These are phyloP conservation scores for Acanthococcus lagerstroemiae DNA, from an alignment of 2,888 invertebrate genomes.

Conservation along the genomic window DNA sequence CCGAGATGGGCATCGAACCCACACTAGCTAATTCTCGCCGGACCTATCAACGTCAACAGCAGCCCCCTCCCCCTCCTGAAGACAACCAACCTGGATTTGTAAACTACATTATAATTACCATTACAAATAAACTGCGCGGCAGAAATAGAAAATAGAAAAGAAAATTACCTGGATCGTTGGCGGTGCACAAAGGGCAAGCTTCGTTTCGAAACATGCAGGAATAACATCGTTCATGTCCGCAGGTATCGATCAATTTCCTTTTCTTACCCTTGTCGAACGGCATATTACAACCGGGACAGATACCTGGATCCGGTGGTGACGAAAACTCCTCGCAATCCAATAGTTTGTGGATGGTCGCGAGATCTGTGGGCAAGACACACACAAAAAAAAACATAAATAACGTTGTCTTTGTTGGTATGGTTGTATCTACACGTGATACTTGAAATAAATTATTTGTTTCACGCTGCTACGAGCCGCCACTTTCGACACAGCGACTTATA, in stretches of 20 bases:
- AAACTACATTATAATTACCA: no score
- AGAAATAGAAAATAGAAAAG: no score
- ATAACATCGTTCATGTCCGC: slow-evolving; percentile 92
- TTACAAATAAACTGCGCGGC: no score
- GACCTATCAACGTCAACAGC: no score
- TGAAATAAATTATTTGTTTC: background rate
- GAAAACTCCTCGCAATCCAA: slow-evolving; percentile 22
- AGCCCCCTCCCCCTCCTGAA: no score
- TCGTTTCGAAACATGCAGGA: slow-evolving; percentile 89
- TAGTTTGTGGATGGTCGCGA: slow-evolving; percentile 29
- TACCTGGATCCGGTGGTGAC: slow-evolving; percentile 39
- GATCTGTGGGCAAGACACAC: slow-evolving; percentile 6
- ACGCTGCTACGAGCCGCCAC: no score
- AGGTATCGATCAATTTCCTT: slow-evolving; percentile 85
- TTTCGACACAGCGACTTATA: no score
- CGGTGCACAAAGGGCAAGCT: slow-evolving; percentile 72
- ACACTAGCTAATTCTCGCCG: no score
- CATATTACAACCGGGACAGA: slow-evolving; percentile 78
- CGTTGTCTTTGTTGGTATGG: background rate
- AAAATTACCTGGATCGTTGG: slow-evolving; percentile 18
- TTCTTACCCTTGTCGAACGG: slow-evolving; percentile 95
- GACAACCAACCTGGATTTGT: no score
- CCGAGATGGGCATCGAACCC: no score
- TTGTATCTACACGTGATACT: background rate
- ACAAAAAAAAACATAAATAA: background rate